Evolutionary conservation across 2,888 invertebrate species (phyloP), one percentile per base, ranked within the genome.

Genomic region (Tribolium freemani): DNA sequence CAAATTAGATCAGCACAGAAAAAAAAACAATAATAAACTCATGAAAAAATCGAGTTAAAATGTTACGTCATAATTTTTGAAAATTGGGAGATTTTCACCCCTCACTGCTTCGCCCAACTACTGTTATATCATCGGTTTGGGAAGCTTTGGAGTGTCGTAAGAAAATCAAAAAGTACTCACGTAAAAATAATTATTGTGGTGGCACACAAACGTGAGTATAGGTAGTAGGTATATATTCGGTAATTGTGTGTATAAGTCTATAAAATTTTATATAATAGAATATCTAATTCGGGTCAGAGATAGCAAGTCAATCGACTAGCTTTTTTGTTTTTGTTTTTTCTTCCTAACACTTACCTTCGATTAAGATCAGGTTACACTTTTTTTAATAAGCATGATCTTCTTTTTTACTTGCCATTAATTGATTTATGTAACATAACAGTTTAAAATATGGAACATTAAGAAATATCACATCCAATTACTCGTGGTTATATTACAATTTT

Each of bases 1-100:
- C 63, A 63, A 63, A 63, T 63, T 63, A 51, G 63, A 63, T 61
- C 61, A 50, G 30, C n/a, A 20, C 30, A 21, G 10, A 63, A 63
- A 63, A 63, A n/a, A 63, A 44, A 31, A 53, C 51, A 16, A 16
- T 13, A 38, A 56, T 45, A 21, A 53, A 53, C 5, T 21, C 6
- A 2, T 48, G 38, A 56, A 56, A 58, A 58, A 16, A 16, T 16
- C 16, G 16, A 16, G 16, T 16, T 16, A 16, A 16, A 16, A 16
- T 16, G 1, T 58, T 58, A 20, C 58, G 58, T 58, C 58, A 58
- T 38, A 1, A 8, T 26, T 26, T 26, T 26, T 0, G 8, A 38
- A 38, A 38, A 38, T 38, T 38, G 3, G 8, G 38, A 38, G n/a
- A 1, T 38, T 38, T 38, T 38, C 3, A 38, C n/a, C 38, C n/a